These are phyloP conservation scores for Tholera decimalis DNA, from an alignment of 2,888 invertebrate genomes.

Conservation along the genomic window DNA sequence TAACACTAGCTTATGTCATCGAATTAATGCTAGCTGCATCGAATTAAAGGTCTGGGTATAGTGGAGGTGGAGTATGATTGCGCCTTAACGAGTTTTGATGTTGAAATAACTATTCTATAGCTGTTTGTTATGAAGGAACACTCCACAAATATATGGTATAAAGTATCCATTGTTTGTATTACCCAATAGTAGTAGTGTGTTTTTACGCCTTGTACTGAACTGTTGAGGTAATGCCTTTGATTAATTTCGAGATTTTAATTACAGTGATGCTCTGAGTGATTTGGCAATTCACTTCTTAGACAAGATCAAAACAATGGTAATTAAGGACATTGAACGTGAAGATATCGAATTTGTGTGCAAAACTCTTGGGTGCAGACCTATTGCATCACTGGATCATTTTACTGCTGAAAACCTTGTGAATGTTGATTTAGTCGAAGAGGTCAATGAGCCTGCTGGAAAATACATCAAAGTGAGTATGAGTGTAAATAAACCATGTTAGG, in stretches of 20 bases:
- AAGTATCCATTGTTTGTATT: no score
- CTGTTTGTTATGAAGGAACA: no score
- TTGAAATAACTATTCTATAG: no score
- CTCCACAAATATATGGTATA: no score
- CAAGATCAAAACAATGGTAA: constrained; percentile 99
- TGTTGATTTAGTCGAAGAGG: constrained; percentile 98
- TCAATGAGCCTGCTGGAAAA: constrained; percentile 96
- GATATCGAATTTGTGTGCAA: constrained; percentile 99
- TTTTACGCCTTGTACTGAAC: neutral
- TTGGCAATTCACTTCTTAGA: constrained; percentile 99
- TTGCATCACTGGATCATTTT: constrained; percentile 99
- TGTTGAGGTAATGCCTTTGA: constrained; percentile 1
- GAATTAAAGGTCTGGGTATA: no score
- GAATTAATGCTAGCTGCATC: no score
- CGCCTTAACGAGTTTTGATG: no score
- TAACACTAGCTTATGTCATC: no score
- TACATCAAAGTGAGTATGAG: constrained; percentile 95
- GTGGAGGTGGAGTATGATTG: no score
- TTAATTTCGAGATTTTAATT: constrained; percentile 56
- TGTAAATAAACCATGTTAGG: neutral
- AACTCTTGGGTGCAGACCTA: constrained; percentile 98
- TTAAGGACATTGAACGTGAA: constrained; percentile 99
- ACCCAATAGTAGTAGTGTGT: no score
- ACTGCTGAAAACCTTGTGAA: constrained; percentile 97
- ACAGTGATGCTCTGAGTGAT: constrained; percentile 99